These are phyloP conservation scores for Laspeyria flexula DNA, from an alignment of 2,888 invertebrate species.

Conservation along the genomic window DNA sequence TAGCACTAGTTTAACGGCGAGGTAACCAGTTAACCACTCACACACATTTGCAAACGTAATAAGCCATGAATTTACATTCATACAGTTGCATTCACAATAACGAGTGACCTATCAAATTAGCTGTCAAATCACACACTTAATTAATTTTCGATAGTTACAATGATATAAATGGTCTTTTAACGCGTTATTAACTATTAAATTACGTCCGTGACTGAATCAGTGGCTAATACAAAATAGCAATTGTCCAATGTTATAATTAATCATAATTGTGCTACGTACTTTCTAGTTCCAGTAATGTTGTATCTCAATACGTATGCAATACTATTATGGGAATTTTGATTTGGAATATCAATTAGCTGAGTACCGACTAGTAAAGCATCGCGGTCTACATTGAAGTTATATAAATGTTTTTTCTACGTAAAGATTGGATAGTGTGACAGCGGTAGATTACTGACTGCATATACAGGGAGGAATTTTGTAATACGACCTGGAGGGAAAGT, in stretches of 20 bases:
- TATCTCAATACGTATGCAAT: background rate
- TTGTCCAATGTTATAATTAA: constrained; percentile 35
- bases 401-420: too few species aligned
- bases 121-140: background rate
- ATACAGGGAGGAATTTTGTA: too few species aligned
- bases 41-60: too few species aligned
- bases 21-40: too few species aligned
- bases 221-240: constrained; percentile 23
- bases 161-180: background rate
- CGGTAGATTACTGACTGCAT: too few species aligned
- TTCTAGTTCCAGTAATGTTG: background rate
- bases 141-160: background rate
- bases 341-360: background rate
- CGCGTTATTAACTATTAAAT: constrained; percentile 35
- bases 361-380: background rate
- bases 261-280: constrained; percentile 20
- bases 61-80: background rate
- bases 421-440: too few species aligned
- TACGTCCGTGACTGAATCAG: constrained; percentile 31
- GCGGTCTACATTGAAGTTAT: too few species aligned
- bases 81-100: background rate
- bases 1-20: too few species aligned
- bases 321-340: constrained; percentile 2
- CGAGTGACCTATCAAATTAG: background rate
- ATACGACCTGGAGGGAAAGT: too few species aligned